Conservation (phyloP, 1,140 invertebrate genomes). For the Hesperophylax magnus region DNA sequence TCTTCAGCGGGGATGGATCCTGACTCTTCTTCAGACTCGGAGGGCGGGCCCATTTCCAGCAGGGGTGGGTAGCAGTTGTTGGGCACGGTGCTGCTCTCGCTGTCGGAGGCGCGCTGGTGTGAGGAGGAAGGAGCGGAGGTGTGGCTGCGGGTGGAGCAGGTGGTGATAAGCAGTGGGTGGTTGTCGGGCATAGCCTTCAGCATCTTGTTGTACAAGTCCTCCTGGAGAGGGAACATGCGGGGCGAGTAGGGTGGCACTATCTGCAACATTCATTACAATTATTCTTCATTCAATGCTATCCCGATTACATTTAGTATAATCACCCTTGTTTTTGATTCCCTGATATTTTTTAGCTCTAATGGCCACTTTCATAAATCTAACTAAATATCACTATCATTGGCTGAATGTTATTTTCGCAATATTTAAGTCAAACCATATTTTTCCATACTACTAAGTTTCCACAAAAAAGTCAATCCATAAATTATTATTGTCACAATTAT, state of each 20-base stretch:
- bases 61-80: neutral
- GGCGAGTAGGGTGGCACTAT: constrained; percentile 79
- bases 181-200: constrained; percentile 77
- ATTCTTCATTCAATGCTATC: neutral
- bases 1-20: constrained; percentile 70
- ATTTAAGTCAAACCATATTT: no score
- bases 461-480: no score
- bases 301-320: neutral
- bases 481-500: no score
- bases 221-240: constrained; percentile 81
- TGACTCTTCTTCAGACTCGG: constrained; percentile 59
- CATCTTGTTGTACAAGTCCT: constrained; percentile 81
- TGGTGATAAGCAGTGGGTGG: constrained; percentile 66
- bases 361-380: no score
- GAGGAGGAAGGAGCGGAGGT: neutral
- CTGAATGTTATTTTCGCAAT: no score
- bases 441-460: no score
- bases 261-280: constrained; percentile 51
- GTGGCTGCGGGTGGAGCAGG: constrained; percentile 36
- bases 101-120: constrained; percentile 34
- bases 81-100: constrained; percentile 38
- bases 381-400: no score
- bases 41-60: constrained; percentile 44
- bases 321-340: no score
- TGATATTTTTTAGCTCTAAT: no score